Conservation (phyloP, 2,113 vertebrate genomes). For the Aegotheles bennettii region DNA sequence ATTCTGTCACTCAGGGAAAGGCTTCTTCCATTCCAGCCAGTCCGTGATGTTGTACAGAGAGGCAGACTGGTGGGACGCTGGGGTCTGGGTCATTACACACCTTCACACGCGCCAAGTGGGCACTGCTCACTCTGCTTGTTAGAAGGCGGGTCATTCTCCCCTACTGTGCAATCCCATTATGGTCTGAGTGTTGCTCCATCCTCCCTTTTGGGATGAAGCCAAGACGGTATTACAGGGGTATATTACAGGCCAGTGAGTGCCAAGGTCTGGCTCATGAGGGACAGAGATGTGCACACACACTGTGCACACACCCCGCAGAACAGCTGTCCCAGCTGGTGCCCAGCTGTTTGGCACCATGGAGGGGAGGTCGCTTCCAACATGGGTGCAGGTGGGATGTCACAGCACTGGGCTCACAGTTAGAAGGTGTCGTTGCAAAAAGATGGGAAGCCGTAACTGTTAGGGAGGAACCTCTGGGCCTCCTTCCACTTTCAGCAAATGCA, state of each 20-base stretch:
- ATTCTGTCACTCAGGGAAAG: too few relatives aligned
- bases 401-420: neutral
- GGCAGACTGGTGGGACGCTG: neutral
- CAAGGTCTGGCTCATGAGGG: neutral
- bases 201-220: conserved; percentile 53
- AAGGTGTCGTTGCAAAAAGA: neutral
- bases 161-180: conserved; percentile 69
- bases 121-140: conserved; percentile 16
- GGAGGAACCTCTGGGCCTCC: neutral
- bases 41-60: neutral
- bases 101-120: neutral
- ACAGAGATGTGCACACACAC: neutral
- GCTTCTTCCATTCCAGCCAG: conserved; percentile 20
- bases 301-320: neutral
- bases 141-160: conserved; percentile 63
- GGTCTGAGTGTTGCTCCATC: conserved; percentile 53
- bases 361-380: neutral
- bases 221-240: conserved; percentile 37
- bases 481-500: neutral
- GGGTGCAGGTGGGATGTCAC: neutral
- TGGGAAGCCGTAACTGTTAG: neutral
- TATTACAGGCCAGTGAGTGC: neutral
- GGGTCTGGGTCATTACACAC: conserved; percentile 7
- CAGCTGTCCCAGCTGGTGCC: neutral
- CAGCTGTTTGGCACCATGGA: neutral